These are phyloP conservation scores for Zophobas morio DNA, from an alignment of 1,140 invertebrate genomes.

Conservation along the genomic window DNA sequence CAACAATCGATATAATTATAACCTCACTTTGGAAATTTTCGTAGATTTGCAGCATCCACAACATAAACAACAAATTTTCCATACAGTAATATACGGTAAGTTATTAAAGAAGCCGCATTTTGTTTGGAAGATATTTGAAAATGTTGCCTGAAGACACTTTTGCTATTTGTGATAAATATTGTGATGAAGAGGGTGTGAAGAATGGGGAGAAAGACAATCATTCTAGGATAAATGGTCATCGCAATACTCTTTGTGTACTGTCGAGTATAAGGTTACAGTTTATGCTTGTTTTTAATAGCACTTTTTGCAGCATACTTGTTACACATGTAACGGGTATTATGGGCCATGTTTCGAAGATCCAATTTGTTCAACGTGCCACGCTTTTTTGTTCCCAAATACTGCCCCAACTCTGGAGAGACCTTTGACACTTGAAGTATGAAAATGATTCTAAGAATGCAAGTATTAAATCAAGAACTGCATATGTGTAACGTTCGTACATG, in stretches of 20 bases:
- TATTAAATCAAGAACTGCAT: too few relatives aligned
- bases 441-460: conserved; percentile 56
- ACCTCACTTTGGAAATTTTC: too few relatives aligned
- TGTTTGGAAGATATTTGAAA: too few relatives aligned
- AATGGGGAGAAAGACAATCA: conserved; percentile 16
- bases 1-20: too few relatives aligned
- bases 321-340: conserved; percentile 89
- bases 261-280: background rate
- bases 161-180: conserved; percentile 17
- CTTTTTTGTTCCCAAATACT: conserved; percentile 90
- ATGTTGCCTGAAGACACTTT: conserved; percentile 31
- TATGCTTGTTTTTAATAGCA: background rate
- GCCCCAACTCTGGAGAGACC: conserved; percentile 73
- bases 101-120: too few relatives aligned
- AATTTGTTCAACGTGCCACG: conserved; percentile 93
- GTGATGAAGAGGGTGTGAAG: conserved; percentile 16
- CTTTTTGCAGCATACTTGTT: conserved; percentile 54
- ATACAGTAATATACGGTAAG: too few relatives aligned
- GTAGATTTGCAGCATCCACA: too few relatives aligned
- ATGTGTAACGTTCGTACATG: background rate
- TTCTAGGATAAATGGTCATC: conserved; percentile 9
- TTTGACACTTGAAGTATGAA: conserved; percentile 70
- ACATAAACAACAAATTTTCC: too few relatives aligned
- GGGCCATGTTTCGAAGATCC: conserved; percentile 92
- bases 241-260: background rate